Percentiles rank a stretch among this genome's conserved stretches.
Conservation (phyloP, 2,113 vertebrate species). For the Gallinago jamesoni region DNA sequence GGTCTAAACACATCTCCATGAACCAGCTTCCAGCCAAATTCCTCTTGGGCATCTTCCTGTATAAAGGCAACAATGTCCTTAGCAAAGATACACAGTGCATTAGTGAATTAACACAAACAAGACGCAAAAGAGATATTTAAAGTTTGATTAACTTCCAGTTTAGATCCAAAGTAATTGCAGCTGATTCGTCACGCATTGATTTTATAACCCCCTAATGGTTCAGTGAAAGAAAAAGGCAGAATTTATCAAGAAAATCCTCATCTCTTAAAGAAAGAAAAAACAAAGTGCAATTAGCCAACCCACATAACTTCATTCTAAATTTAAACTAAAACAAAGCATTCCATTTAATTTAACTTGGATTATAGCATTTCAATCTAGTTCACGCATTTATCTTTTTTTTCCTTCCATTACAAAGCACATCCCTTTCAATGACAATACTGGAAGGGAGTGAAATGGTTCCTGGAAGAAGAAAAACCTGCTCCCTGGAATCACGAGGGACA, state of each 20-base stretch:
- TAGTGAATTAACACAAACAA: conserved; percentile 53
- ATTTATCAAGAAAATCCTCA: conserved; percentile 27
- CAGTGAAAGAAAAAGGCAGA: conserved; percentile 7
- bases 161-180: conserved; percentile 60
- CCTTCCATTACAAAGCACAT: neutral
- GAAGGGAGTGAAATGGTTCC: neutral
- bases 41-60: conserved; percentile 83
- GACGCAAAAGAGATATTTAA: conserved; percentile 44
- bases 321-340: conserved; percentile 3
- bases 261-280: neutral
- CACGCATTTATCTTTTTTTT: neutral
- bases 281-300: conserved; percentile 20
- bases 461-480: neutral
- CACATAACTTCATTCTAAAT: neutral
- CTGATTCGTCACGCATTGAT: conserved; percentile 32
- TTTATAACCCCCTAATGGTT: conserved; percentile 53
- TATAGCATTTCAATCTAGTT: neutral
- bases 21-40: conserved; percentile 84
- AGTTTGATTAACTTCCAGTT: conserved; percentile 54
- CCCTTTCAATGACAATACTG: neutral
- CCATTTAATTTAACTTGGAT: neutral
- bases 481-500: neutral
- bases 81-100: conserved; percentile 35
- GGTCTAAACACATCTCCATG: conserved; percentile 78
- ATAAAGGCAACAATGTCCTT: conserved; percentile 65